Evolutionary conservation across 2,797 vertebrate genomes (phyloP).

Genomic region (Hemitrygon akajei): DNA sequence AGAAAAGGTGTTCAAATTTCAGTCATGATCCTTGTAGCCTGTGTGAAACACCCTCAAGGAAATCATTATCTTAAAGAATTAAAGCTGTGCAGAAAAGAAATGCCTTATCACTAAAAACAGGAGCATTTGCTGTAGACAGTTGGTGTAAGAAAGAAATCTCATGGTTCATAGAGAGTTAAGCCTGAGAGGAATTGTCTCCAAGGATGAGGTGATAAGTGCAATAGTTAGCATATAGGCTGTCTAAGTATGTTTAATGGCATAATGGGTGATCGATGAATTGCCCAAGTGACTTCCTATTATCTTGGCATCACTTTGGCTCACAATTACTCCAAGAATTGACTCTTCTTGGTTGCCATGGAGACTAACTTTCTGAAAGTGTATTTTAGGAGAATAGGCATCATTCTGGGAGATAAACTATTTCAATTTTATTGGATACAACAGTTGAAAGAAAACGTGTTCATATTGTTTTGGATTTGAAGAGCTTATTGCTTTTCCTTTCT

Average conservation of each 20-base stretch:
- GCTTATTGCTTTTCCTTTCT: background rate
- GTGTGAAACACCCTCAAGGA: background rate
- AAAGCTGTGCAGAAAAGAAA: background rate
- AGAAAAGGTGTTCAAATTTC: background rate
- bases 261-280: conserved; percentile 29
- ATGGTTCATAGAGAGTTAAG: background rate
- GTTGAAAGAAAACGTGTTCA: background rate
- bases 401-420: background rate
- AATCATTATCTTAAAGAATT: background rate
- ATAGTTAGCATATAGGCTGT: background rate
- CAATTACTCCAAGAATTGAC: conserved; percentile 4
- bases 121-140: background rate
- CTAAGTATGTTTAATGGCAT: conserved; percentile 1
- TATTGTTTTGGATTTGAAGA: background rate
- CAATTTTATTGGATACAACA: conserved; percentile 12
- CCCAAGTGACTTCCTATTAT: conserved; percentile 32
- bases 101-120: background rate
- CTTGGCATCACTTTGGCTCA: background rate
- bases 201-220: background rate
- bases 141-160: background rate
- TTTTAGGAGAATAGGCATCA: conserved; percentile 9
- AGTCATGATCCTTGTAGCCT: background rate
- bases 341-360: conserved; percentile 20
- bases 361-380: background rate
- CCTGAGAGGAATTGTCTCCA: background rate